Base-by-base conservation (phyloP, 2,888 invertebrate species). In the Anticlea derivata region DNA sequence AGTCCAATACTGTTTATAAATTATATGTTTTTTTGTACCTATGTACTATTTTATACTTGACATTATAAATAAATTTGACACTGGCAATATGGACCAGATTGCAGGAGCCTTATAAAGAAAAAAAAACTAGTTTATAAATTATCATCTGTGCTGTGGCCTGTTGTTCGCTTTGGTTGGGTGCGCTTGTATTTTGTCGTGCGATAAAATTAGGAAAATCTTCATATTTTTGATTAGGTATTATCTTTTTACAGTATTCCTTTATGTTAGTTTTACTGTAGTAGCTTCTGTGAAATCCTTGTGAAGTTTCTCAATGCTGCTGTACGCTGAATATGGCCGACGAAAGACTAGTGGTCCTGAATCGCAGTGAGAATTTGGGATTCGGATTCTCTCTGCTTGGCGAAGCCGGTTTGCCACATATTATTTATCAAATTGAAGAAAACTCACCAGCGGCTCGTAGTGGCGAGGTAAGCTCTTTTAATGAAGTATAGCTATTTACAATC, bases 351-450 rank as follows among this genome's bases (percentile, higher is more conserved):
- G 95, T 95, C 90, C 93, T 96, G 90, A 95, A 94, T 91, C 94
- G 96, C 83, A 95, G 94, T 93, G 96, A 96, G 92, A 94, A 94
- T 92, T 93, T 94, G 86, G 96, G 97, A 81, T 96, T 97, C 83
- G 97, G 97, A 75, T 97, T 97, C 92, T 97, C 97, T 73, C 92
- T 97, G 76, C 93, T 97, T 79, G 96, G 97, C 67, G 96, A 96
- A 89, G 96, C 96, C 80, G 97, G 96, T 85, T 94, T 96, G 88
- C 97, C 97, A 80, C 97, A 97, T 83, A 96, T 97, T 84, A 96
- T 97, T 86, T 97, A 97, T 92, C 95, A 97, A 92, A 97, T 97
- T 81, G 94, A 96, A 80, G 97, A 97, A 87, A 96, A 97, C 91
- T 97, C 97, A 72, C 97, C 97, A 84, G 97, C 97, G 66, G 96